phyloP scores from a whole-genome alignment of 1,140 invertebrate species.

The Acyrthosiphon pisum region DNA sequence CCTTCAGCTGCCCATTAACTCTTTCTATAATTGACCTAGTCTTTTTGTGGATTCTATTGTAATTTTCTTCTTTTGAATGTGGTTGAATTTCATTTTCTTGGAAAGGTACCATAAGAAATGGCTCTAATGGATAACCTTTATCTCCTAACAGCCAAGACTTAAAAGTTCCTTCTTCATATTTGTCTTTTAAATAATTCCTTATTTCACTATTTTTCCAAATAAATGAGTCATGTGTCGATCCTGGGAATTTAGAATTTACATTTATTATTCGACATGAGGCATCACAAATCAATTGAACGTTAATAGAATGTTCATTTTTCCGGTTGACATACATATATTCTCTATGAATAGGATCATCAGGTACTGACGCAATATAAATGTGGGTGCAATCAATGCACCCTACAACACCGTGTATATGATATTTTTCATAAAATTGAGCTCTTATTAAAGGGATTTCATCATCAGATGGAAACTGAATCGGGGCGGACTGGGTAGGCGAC shows the following conservation, averaged over 20 bases:
- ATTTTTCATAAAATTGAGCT: slow-evolving; percentile 27
- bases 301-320: slow-evolving; percentile 4
- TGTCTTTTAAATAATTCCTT: not conserved
- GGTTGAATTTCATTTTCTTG: not conserved
- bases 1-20: not conserved
- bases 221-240: not conserved
- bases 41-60: not conserved
- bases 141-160: not conserved
- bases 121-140: slow-evolving; percentile 15
- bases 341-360: not conserved
- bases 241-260: not conserved
- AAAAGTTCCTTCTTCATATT: not conserved
- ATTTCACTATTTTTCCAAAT: not conserved
- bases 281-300: slow-evolving; percentile 1
- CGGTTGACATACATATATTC: slow-evolving; percentile 2
- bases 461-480: slow-evolving; percentile 11
- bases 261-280: not conserved
- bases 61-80: not conserved
- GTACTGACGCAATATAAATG: not conserved
- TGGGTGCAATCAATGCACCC: slow-evolving; percentile 23
- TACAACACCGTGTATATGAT: not conserved
- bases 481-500: too few relatives aligned
- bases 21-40: not conserved
- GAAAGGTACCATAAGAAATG: not conserved
- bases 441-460: not conserved